phyloP scores from a whole-genome alignment of 1,140 invertebrate genomes.

The Phthorimaea operculella region DNA sequence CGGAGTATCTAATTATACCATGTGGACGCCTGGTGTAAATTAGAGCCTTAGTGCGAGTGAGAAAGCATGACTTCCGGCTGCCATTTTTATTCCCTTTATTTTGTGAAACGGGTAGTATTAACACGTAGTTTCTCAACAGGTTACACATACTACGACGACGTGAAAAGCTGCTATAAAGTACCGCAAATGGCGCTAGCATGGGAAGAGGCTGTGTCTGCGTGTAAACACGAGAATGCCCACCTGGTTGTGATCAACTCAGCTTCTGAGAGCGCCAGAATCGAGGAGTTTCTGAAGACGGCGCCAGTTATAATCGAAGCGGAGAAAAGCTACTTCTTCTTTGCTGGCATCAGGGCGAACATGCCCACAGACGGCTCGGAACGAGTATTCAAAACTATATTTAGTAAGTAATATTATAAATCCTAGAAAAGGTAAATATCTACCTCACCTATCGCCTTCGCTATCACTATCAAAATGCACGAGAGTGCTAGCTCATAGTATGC shows the following conservation, averaged over 20 bases:
- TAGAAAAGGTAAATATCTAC: too few relatives aligned
- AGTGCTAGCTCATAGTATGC: too few relatives aligned
- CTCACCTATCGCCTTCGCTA: too few relatives aligned
- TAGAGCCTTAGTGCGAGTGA: too few relatives aligned
- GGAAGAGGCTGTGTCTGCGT: slow-evolving; percentile 40
- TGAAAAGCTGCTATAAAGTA: slow-evolving; percentile 45
- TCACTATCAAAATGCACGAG: too few relatives aligned
- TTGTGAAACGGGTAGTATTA: too few relatives aligned
- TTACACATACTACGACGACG: slow-evolving; percentile 24
- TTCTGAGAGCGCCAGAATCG: slow-evolving; percentile 26
- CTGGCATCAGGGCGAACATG: slow-evolving; percentile 30
- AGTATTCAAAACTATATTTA: slow-evolving; percentile 43
- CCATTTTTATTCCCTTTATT: too few relatives aligned
- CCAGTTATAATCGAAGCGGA: neutral
- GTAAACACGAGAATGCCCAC: slow-evolving; percentile 34
- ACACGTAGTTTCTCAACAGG: too few relatives aligned
- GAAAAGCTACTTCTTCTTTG: slow-evolving; percentile 26
- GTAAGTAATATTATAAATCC: slow-evolving; percentile 30
- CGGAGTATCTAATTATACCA: too few relatives aligned
- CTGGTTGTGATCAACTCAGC: slow-evolving; percentile 47
- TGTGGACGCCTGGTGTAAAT: too few relatives aligned
- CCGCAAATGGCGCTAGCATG: slow-evolving; percentile 26
- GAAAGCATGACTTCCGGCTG: too few relatives aligned
- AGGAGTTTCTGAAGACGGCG: slow-evolving; percentile 18
- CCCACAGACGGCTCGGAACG: slow-evolving; percentile 13